A percentile compares a stretch with the other conserved stretches of the same genome.
Conservation (phyloP, 2,888 invertebrate species). For the Trilocha varians region DNA sequence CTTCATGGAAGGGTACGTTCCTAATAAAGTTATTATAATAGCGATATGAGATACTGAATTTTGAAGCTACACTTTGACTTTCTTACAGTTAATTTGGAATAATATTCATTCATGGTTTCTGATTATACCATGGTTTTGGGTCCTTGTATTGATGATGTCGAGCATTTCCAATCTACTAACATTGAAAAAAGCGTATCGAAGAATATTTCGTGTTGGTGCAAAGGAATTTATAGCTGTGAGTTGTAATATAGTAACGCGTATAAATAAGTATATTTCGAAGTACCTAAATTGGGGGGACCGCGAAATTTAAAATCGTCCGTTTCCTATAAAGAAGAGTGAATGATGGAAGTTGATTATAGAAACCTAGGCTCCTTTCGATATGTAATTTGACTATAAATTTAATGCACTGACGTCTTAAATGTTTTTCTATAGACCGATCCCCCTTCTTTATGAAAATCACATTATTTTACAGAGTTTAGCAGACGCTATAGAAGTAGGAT, state of each 20-base stretch:
- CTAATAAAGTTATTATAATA: not conserved
- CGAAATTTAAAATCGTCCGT: too few relatives aligned
- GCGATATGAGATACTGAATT: not conserved
- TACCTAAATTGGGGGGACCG: too few relatives aligned
- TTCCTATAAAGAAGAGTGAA: too few relatives aligned
- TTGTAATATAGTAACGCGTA: conserved; percentile 5
- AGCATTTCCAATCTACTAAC: conserved; percentile 23
- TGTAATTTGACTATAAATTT: too few relatives aligned
- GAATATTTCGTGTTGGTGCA: conserved; percentile 32
- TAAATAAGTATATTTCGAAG: too few relatives aligned
- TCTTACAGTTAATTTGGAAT: conserved; percentile 53
- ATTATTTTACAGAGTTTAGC: conserved; percentile 31
- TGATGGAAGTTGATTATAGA: too few relatives aligned
- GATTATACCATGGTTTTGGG: conserved; percentile 46
- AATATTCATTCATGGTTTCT: conserved; percentile 41
- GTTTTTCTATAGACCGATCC: too few relatives aligned
- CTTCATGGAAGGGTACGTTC: conserved; percentile 38
- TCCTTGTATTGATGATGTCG: conserved; percentile 22
- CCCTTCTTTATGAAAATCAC: not conserved
- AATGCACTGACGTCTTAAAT: too few relatives aligned
- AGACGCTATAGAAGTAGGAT: conserved; percentile 46
- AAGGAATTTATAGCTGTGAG: conserved; percentile 42
- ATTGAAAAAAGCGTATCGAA: conserved; percentile 22
- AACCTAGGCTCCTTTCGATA: too few relatives aligned
- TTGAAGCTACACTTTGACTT: not conserved